Evolutionary conservation across 2,113 vertebrate species (phyloP).

Genomic region (Gnathonemus longibarbis): DNA sequence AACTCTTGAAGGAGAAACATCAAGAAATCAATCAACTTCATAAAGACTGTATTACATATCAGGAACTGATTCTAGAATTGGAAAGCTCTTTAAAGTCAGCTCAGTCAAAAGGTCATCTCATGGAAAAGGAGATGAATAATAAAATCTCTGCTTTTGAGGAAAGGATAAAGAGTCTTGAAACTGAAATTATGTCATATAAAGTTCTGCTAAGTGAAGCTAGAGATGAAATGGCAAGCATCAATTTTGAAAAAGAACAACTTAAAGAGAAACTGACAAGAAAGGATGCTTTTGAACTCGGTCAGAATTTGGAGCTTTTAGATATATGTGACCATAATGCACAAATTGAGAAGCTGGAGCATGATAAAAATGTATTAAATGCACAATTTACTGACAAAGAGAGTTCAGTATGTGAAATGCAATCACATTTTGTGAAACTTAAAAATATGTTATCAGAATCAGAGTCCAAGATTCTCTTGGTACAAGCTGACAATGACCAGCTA

Average conservation of each 20-base stretch:
- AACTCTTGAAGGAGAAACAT: slow-evolving; percentile 79
- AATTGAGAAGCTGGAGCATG: slow-evolving; percentile 52
- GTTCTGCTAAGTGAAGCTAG: slow-evolving; percentile 50
- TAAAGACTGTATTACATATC: slow-evolving; percentile 73
- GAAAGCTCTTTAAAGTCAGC: slow-evolving; percentile 65
- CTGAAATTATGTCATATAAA: slow-evolving; percentile 43
- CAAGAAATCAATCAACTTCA: slow-evolving; percentile 77
- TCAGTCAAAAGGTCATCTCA: slow-evolving; percentile 47
- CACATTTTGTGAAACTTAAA: slow-evolving; percentile 54
- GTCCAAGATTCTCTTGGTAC: slow-evolving; percentile 52
- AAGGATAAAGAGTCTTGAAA: slow-evolving; percentile 42
- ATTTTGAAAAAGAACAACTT: slow-evolving; percentile 55
- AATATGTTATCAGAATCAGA: slow-evolving; percentile 51
- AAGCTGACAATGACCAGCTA: slow-evolving; percentile 52
- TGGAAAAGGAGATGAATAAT: slow-evolving; percentile 55
- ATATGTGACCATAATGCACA: slow-evolving; percentile 52
- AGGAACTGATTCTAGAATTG: slow-evolving; percentile 71
- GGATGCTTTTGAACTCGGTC: slow-evolving; percentile 42
- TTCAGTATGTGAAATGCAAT: slow-evolving; percentile 41
- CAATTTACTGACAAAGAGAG: slow-evolving; percentile 52
- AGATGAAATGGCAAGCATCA: slow-evolving; percentile 42
- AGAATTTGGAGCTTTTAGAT: slow-evolving; percentile 51
- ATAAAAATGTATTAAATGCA: slow-evolving; percentile 51
- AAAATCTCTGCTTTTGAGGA: slow-evolving; percentile 43
- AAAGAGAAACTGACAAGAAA: slow-evolving; percentile 44